phyloP scores from a whole-genome alignment of 2,797 vertebrate species.

The Notoglanidium macrostoma region DNA sequence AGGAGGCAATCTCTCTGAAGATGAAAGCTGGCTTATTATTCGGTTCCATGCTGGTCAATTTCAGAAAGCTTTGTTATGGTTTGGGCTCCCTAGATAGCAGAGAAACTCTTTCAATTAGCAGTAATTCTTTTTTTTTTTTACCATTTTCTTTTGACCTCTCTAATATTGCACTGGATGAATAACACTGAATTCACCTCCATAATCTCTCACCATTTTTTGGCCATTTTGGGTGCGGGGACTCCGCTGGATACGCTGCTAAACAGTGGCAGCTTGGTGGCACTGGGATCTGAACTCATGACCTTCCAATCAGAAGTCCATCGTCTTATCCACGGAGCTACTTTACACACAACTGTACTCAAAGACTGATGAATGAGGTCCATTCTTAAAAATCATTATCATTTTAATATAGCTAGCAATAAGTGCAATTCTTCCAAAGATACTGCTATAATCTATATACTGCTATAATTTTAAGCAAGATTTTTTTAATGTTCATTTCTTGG shows the following conservation, averaged over 20 bases:
- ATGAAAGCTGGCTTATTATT: background rate
- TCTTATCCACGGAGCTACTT: background rate
- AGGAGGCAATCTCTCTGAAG: background rate
- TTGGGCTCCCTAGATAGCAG: background rate
- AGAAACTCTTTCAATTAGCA: background rate
- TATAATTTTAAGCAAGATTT: background rate
- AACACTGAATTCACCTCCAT: background rate
- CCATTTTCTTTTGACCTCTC: background rate
- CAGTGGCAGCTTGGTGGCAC: no score
- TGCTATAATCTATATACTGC: background rate
- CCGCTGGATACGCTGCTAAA: background rate
- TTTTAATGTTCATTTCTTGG: background rate
- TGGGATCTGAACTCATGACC: no score
- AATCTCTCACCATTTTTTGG: background rate
- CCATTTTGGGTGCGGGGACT: background rate
- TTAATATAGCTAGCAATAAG: background rate
- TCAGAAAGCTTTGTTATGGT: background rate
- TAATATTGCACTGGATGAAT: background rate
- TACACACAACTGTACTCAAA: background rate
- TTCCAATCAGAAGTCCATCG: no score
- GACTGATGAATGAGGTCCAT: background rate
- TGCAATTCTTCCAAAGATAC: background rate
- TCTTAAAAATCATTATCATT: background rate
- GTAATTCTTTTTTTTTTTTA: background rate
- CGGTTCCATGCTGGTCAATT: background rate